Evolutionary conservation across 35 echinoderm and acorn worm genomes (phyloP), one percentile per base, ranked within the genome.

Genomic region (Nesometra sesokonis): DNA sequence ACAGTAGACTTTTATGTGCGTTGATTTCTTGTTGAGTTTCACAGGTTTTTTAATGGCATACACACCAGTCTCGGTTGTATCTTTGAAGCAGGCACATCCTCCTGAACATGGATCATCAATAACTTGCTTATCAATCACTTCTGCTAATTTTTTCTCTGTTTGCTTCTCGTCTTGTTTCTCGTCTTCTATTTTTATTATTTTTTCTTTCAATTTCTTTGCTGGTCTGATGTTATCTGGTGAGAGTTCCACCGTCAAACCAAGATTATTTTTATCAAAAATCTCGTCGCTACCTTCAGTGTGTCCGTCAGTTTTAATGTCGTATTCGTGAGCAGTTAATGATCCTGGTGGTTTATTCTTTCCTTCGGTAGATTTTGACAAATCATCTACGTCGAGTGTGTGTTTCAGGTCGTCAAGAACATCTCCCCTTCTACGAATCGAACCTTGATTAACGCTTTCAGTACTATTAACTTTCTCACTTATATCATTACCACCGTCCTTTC

Each of bases 11-110:
- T 84, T 37, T 11, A 97, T 84, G 11, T 80, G 88, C 19, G 78
- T 82, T 27, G 90, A 90, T 77, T 88, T 84, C 82, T 90, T 97
- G 23, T 86, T 88, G 32, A 91, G 90, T 9, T 36, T 46, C 30
- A 80, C 80, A 32, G 82, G 67, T 81, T 93, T 97, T 0, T 81
- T 80, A 19, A 93, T 77, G 46, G 35, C 86, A 32, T 97, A 97
- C 31, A 97, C 83, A 21, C 91, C 94, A 34, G 82, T 87, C 81
- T 93, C n/a, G 4, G 79, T 90, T 32, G 37, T 84, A 0, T 88
- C 91, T 80, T 88, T 90, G 57, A 97, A 57, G 67, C 94, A 97
- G 5, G 39, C 47, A 32, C 94, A 97, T 13, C 94, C 94, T 13
- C 67, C 52, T 32, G 33, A 5, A 79, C 90, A 87, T 9, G 36